Base-by-base conservation (phyloP, 2,797 vertebrate species). In the Melanotaenia nigrans region DNA sequence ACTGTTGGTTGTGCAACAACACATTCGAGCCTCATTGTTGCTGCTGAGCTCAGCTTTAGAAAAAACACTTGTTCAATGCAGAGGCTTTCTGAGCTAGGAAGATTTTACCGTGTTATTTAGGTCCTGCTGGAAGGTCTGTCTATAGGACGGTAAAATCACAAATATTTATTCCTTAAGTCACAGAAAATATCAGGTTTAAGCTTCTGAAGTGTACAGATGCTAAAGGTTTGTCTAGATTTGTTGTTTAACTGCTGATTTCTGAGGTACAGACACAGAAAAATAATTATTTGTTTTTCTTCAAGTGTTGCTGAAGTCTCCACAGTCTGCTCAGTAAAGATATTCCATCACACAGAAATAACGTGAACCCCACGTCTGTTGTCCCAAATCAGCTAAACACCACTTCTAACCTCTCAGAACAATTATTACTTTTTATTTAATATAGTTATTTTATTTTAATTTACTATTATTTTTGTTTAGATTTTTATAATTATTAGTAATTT, bases 31-130 rank as follows among this genome's bases (percentile, higher is more conserved):
- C 40, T 42, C 16, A 18, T 4, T 42, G 40, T 5, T 42, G 40
- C 38, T 47, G 33, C 2, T 62, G 55, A 74, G 54, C 71, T 74
- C 59, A 68, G 73, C 69, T 36, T 57, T 18, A 76, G 69, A 73
- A 65, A 70, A 75, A 71, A 68, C 25, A 13, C 9, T 11, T 5
- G 32, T 68, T 72, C 35, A 78, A 60, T 3, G 18, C 28, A 22
- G 24, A 49, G 20, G 24, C 22, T 24, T 53, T 53, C 22, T 24
- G 51, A 24, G 11, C 24, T 12, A 53, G 12, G 1, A 53, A 8
- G 20, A 9, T 10, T 11, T 53, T 47, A 6, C 45, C 1, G 6
- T 20, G 18, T 18, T 45, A 11, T 20, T 20, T 47, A 7, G 9
- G 24, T 53, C 22, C 49, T 53, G 49, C 24, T 54, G 10, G 4